phyloP scores from a whole-genome alignment of 1,140 invertebrate genomes.

The Caenorhabditis latens region DNA sequence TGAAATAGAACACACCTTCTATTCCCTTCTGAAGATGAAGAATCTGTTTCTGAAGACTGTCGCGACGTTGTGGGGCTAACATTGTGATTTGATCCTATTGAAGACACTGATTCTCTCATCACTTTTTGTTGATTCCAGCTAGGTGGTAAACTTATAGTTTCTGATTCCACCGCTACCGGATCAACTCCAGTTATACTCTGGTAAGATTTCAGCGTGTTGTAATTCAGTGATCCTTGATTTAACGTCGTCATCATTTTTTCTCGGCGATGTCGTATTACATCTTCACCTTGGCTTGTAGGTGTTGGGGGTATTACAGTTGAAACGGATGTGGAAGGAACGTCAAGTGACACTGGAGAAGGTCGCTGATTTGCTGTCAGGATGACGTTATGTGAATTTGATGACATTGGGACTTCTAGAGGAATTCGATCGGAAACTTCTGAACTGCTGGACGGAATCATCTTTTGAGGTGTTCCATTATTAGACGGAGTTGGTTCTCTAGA shows the following conservation, averaged over 20 bases:
- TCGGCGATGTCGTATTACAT: background rate
- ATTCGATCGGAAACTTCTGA: too few relatives aligned
- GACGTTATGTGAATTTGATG: too few relatives aligned
- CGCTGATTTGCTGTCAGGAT: too few relatives aligned
- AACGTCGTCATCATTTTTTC: background rate
- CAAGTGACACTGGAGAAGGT: too few relatives aligned
- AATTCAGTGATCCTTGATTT: background rate
- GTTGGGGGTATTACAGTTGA: background rate
- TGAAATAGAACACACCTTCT: background rate
- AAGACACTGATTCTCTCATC: background rate
- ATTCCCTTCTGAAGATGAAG: slow-evolving; percentile 22
- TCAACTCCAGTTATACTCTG: background rate
- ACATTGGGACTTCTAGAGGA: too few relatives aligned
- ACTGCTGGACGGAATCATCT: too few relatives aligned
- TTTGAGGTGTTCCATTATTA: background rate
- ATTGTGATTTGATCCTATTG: background rate
- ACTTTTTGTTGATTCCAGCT: slow-evolving; percentile 34
- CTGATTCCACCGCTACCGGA: background rate
- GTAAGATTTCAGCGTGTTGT: background rate
- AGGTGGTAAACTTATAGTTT: background rate
- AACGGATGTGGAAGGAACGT: too few relatives aligned
- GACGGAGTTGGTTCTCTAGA: background rate
- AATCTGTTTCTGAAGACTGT: slow-evolving; percentile 35
- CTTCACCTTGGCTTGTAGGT: background rate
- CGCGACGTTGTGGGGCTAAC: slow-evolving; percentile 13